Evolutionary conservation across 2,797 vertebrate genomes (phyloP), one percentile per base, ranked within the genome.

Genomic region (Syngnathus acus): DNA sequence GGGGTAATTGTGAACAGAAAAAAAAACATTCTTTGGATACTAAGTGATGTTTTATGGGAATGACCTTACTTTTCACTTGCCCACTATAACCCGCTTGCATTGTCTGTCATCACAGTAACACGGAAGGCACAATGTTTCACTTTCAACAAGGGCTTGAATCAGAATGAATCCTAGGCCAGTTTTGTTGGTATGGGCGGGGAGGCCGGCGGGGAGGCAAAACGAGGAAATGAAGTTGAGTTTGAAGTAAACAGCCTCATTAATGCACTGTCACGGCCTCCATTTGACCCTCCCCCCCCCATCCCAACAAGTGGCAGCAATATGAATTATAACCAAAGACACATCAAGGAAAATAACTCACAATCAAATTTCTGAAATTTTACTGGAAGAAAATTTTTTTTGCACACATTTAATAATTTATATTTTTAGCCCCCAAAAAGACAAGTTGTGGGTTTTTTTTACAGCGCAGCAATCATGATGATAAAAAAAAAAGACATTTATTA

Each of bases 171-270:
- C 21, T 57, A 13, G 23, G 23, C 26, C 9, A 32, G 26, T 26
- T 5, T 32, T 2, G 54, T 26, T 37, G 54, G 14, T 57, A 11
- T 16, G 13, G 13, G 54, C 66, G 43, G 68, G 62, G 14, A 47
- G 45, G 4, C 13, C 45, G 37, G 54, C 70, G 75, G 76, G 68
- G 74, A 76, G 71, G 74, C 70, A 76, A 74, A 79, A 51, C 60
- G 74, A 77, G 81, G 77, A 78, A 72, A 87, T 86, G 81, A 87
- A 90, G 86, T 88, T 86, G 65, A 37, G 85, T 80, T 43, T 79
- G 89, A 92, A 93, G 91, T 88, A 90, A 90, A 90, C 88, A 88
- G 88, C 86, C 89, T 92, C 90, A 92, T 95, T 93, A 94, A 94
- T 91, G 92, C 92, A 81, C 86, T 82, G 87, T 91, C 94, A 94